Percentiles rank a stretch among this genome's conserved stretches.
Conservation (phyloP, 2,113 vertebrate genomes). For the Bubo blakistoni region DNA sequence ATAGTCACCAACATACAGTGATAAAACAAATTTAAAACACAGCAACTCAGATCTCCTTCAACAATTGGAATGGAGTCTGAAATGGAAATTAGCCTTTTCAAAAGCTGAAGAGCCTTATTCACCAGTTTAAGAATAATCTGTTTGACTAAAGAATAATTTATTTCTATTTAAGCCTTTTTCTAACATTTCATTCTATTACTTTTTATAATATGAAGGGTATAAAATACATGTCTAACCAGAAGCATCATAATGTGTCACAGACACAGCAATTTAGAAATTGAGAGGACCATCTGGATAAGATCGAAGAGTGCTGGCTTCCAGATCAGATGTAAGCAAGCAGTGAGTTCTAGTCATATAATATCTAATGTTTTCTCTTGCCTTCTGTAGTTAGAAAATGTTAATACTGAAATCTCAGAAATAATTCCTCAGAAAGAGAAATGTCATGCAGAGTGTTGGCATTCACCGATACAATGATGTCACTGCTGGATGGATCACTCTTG, state of each 20-base stretch:
- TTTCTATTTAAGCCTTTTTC: neutral
- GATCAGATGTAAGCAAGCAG: neutral
- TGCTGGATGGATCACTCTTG: neutral
- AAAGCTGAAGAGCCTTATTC: neutral
- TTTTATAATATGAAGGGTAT: neutral
- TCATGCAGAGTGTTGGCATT: neutral
- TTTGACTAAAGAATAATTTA: neutral
- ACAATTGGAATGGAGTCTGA: neutral
- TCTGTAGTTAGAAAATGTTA: neutral
- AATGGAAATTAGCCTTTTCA: neutral
- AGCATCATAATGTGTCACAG: neutral
- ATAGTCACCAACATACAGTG: neutral
- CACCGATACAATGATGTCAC: neutral
- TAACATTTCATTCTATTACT: neutral
- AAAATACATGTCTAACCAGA: neutral
- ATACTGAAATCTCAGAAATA: neutral
- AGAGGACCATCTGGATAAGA: conserved; percentile 17
- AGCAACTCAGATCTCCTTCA: neutral
- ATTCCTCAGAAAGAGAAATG: neutral
- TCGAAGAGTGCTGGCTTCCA: neutral
- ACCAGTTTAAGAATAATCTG: neutral
- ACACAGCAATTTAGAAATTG: neutral
- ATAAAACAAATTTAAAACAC: neutral
- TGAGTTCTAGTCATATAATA: neutral
- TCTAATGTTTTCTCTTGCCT: neutral